Evolutionary conservation across 2,888 invertebrate genomes (phyloP).

Genomic region (Pediacus dermestoides): DNA sequence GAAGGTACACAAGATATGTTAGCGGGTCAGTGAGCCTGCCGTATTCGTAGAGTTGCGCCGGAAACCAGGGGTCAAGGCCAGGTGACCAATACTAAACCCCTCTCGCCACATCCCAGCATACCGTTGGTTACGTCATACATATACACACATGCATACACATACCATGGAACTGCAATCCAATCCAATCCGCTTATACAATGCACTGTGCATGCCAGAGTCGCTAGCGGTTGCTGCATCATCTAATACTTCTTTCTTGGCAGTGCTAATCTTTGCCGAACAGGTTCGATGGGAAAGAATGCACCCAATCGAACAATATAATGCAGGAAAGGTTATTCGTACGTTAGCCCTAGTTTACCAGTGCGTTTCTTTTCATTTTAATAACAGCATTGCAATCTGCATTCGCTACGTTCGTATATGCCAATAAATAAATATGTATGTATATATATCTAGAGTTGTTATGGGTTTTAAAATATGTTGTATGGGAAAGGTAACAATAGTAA

Average conservation of each 20-base stretch:
- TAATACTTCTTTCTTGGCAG: neutral
- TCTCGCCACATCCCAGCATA: neutral
- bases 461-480: too few relatives aligned
- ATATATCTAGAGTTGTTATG: too few relatives aligned
- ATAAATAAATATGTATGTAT: too few relatives aligned
- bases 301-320: slow-evolving; percentile 1
- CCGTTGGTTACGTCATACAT: slow-evolving; percentile 3
- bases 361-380: too few relatives aligned
- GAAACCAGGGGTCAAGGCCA: slow-evolving; percentile 2
- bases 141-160: too few relatives aligned
- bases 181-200: neutral
- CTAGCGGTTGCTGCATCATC: slow-evolving; percentile 1
- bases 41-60: slow-evolving; percentile 3
- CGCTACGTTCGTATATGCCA: too few relatives aligned
- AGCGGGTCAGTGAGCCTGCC: slow-evolving; percentile 1
- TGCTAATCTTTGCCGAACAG: slow-evolving; percentile 2
- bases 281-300: slow-evolving; percentile 3
- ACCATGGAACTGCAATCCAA: neutral
- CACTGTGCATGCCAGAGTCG: too few relatives aligned
- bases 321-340: slow-evolving; percentile 1
- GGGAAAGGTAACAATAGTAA: too few relatives aligned
- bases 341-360: slow-evolving; percentile 1
- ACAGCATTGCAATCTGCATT: too few relatives aligned
- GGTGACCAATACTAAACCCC: slow-evolving; percentile 2
- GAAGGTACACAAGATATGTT: slow-evolving; percentile 1